Base-by-base conservation (phyloP, 2,113 vertebrate species). In the Aythya baeri region DNA sequence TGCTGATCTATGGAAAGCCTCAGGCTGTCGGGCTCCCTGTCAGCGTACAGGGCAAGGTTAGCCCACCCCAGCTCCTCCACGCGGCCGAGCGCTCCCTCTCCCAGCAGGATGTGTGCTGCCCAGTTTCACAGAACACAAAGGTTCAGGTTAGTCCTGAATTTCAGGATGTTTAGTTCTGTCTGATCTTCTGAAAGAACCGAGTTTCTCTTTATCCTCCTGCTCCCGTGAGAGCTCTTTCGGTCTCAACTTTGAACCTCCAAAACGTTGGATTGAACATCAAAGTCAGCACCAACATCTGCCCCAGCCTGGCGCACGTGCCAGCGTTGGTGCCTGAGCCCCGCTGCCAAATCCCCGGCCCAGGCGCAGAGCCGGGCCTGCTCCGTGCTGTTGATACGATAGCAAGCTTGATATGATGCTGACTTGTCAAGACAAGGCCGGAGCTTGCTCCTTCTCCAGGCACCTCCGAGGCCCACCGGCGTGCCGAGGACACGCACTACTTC, bases 261-360 rank as follows among this genome's bases (percentile, higher is more conserved):
- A 93, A 86, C 6, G 1, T 34, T 96, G 95, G 96, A 94, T 92
- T 82, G 89, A 93, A 95, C 94, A 94, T 97, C 96, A 97, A 97
- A 97, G 95, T 17, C 43, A 21, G 54, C 17, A 91, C 65, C 95
- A 92, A 88, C 95, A 94, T 84, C 94, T 93, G 93, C 81, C 88
- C 65, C 11, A 32, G 77, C 73, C 78, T 0, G 1, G 32, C 52
- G 43, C 77, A 75, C 13, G 13, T 82, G 94, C 94, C 96, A 94
- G 7, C 9, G 43, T 15, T 57, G 89, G 80, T 76, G 71, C 63
- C 75, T 62, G 57, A 80, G 68, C 73, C 81, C 70, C 29, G 43
- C 65, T 61, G 88, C 95, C 96, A 96, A 94, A 75, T 11, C 66
- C n/a, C 11, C 66, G 62, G 49, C 2, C 0, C 70, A n/a, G 46